These are phyloP conservation scores for Dolichotis patagonum DNA, from an alignment of 2,113 vertebrate genomes.

Conservation along the genomic window DNA sequence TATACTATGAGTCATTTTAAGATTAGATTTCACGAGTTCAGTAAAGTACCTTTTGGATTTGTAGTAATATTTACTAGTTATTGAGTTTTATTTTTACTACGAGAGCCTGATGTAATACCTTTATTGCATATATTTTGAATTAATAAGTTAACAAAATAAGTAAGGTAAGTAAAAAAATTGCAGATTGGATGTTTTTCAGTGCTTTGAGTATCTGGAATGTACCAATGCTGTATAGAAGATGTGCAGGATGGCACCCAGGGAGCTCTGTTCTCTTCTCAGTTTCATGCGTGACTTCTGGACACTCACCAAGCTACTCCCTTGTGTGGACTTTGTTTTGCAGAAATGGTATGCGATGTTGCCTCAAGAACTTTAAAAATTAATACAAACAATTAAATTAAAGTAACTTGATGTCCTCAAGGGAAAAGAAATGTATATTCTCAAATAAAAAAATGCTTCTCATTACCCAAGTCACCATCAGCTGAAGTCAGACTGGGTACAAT, in stretches of 20 bases:
- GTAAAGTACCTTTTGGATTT: not conserved
- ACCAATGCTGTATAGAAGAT: not conserved
- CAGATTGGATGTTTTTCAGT: not conserved
- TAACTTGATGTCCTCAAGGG: not conserved
- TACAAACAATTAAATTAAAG: not conserved
- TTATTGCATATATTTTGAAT: not conserved
- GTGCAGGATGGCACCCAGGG: not conserved
- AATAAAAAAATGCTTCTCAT: not conserved
- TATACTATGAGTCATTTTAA: not conserved
- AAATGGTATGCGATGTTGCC: not conserved
- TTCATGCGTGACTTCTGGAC: not conserved
- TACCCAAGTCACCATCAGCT: not conserved
- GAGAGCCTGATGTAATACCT: not conserved
- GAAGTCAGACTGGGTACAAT: not conserved
- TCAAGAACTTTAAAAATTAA: not conserved
- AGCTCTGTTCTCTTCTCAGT: not conserved
- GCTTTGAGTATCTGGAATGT: not conserved
- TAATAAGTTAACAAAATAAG: not conserved
- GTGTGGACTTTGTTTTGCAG: not conserved
- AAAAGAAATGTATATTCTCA: not conserved
- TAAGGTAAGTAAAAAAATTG: not conserved
- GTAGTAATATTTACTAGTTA: not conserved
- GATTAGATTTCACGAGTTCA: constrained; percentile 39
- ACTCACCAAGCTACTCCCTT: not conserved
- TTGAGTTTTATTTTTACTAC: constrained; percentile 8